Conservation (phyloP, 2,113 vertebrate species). For the Vidua macroura region DNA sequence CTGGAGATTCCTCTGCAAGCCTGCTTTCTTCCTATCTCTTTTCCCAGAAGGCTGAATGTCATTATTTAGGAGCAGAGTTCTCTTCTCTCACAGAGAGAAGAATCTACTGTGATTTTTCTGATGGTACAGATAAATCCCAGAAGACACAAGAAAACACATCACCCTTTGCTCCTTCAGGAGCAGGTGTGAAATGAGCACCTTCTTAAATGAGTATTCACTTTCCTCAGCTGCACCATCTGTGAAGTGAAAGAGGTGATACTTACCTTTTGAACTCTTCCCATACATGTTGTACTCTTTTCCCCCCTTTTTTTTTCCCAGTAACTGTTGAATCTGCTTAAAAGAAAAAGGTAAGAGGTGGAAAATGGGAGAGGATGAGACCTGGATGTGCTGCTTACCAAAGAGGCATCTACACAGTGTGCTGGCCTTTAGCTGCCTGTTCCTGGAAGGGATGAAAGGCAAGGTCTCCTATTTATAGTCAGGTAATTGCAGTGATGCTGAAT, state of each 20-base stretch:
- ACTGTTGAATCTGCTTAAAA: not conserved
- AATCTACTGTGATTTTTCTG: not conserved
- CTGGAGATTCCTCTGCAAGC: not conserved
- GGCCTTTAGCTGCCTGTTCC: not conserved
- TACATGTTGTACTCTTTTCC: not conserved
- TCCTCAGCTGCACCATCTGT: not conserved
- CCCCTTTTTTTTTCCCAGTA: accelerated
- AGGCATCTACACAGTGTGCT: not conserved
- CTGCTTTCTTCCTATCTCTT: not conserved
- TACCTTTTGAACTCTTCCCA: not conserved
- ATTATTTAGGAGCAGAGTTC: not conserved
- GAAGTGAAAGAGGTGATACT: not conserved
- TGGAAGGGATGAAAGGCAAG: not conserved
- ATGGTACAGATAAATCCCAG: not conserved
- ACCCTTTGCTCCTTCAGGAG: not conserved
- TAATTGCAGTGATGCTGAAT: slow-evolving; percentile 52
- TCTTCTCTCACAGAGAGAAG: not conserved
- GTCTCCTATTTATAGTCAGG: slow-evolving; percentile 58
- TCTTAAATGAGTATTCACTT: not conserved
- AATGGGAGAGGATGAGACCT: not conserved
- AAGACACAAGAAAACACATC: not conserved
- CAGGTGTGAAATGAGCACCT: not conserved
- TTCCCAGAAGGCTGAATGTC: not conserved
- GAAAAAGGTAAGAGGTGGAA: not conserved
- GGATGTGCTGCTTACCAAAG: not conserved